These are phyloP conservation scores for Schizaphis graminum DNA, from an alignment of 2,888 invertebrate genomes.

Conservation along the genomic window DNA sequence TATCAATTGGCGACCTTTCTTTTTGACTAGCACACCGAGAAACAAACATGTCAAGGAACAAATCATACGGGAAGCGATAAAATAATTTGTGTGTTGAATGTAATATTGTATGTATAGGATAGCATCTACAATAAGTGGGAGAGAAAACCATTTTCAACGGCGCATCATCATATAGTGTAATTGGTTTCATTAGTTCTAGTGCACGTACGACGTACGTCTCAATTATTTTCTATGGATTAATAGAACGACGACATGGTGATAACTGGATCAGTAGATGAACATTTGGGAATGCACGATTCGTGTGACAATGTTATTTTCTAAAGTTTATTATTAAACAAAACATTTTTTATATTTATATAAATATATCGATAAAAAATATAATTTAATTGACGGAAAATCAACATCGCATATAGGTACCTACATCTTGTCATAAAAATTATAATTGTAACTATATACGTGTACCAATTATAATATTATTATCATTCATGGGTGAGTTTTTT, in stretches of 20 bases:
- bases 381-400: background rate
- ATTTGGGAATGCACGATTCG: background rate
- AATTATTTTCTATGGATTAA: conserved; percentile 41
- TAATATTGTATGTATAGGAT: background rate
- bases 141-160: conserved; percentile 34
- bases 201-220: conserved; percentile 41
- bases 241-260: conserved; percentile 31
- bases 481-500: background rate
- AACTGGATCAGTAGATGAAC: background rate
- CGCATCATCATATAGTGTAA: conserved; percentile 16
- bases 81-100: background rate
- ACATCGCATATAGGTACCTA: background rate
- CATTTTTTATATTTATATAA: background rate
- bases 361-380: background rate
- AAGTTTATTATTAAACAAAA: background rate
- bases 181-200: conserved; percentile 54
- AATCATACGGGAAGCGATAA: conserved; percentile 55
- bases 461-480: background rate
- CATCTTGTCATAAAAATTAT: background rate
- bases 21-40: conserved; percentile 34
- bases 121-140: background rate
- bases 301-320: background rate
- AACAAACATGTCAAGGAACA: conserved; percentile 55
- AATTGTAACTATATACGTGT: background rate
- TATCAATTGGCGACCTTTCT: conserved; percentile 59